These are phyloP conservation scores for Diprion similis DNA, from an alignment of 1,140 invertebrate species.

Conservation along the genomic window DNA sequence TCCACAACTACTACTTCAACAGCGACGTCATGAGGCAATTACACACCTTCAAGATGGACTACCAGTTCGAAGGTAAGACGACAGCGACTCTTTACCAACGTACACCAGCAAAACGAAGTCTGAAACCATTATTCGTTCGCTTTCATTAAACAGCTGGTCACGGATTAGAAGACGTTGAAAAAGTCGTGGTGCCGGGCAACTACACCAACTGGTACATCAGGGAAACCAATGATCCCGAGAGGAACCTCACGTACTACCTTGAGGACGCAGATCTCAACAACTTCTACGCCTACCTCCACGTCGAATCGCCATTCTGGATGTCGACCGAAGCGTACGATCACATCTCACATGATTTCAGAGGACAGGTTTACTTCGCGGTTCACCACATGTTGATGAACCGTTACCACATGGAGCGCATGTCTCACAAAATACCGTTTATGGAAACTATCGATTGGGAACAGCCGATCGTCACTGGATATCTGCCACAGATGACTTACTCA, in stretches of 20 bases:
- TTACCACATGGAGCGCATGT: constrained; percentile 74
- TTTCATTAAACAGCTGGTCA: neutral
- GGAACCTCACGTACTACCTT: constrained; percentile 70
- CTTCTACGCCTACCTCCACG: constrained; percentile 70
- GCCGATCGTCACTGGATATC: constrained; percentile 66
- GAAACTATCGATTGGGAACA: constrained; percentile 62
- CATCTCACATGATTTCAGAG: constrained; percentile 63
- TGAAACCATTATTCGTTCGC: too few species aligned
- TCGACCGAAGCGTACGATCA: constrained; percentile 56
- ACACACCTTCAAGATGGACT: neutral
- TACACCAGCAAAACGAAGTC: too few species aligned
- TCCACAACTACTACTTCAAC: neutral
- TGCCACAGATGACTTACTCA: constrained; percentile 68
- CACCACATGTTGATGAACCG: constrained; percentile 69
- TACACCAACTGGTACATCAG: constrained; percentile 60
- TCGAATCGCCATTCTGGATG: constrained; percentile 70
- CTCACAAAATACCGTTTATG: constrained; percentile 69
- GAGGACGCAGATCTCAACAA: constrained; percentile 74
- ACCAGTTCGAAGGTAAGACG: neutral
- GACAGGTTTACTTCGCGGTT: constrained; percentile 67
- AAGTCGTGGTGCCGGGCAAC: constrained; percentile 48
- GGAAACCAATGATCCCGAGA: constrained; percentile 58
- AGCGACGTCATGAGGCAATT: neutral
- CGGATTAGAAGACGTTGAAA: neutral
- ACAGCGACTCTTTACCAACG: neutral